A percentile compares a stretch with the other conserved stretches of the same genome.
Conservation (phyloP, 2,797 vertebrate species). For the Passerculus sandwichensis region DNA sequence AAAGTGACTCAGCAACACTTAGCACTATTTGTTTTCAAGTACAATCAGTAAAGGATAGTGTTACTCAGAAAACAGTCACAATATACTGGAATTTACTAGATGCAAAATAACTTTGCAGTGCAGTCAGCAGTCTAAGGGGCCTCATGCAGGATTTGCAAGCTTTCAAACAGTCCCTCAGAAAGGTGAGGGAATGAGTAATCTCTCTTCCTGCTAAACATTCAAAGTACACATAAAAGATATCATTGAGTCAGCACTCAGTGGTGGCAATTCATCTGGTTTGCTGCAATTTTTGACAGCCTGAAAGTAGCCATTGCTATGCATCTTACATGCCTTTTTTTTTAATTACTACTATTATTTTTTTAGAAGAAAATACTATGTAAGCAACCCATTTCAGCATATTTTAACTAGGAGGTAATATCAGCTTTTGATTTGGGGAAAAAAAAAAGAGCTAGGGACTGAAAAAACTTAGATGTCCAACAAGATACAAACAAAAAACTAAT, state of each 20-base stretch:
- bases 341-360: neutral
- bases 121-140: constrained; percentile 39
- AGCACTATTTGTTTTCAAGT: neutral
- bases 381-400: neutral
- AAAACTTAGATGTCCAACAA: neutral
- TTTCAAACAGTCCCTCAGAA: constrained; percentile 24
- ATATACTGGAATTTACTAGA: constrained; percentile 20
- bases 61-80: constrained; percentile 39
- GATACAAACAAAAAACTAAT: neutral
- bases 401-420: neutral
- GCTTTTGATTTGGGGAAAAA: neutral
- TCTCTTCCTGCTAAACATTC: constrained; percentile 51
- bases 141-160: neutral
- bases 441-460: neutral
- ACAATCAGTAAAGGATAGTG: neutral
- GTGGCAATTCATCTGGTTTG: neutral
- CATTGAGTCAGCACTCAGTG: constrained; percentile 35
- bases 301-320: neutral
- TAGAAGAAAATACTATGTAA: neutral
- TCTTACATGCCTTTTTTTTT: neutral
- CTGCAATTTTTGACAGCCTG: neutral
- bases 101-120: constrained; percentile 11
- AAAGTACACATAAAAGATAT: constrained; percentile 14
- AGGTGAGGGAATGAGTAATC: constrained; percentile 13
- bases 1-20: constrained; percentile 1